phyloP scores from a whole-genome alignment of 1,140 invertebrate species.

The Helicoverpa armigera region DNA sequence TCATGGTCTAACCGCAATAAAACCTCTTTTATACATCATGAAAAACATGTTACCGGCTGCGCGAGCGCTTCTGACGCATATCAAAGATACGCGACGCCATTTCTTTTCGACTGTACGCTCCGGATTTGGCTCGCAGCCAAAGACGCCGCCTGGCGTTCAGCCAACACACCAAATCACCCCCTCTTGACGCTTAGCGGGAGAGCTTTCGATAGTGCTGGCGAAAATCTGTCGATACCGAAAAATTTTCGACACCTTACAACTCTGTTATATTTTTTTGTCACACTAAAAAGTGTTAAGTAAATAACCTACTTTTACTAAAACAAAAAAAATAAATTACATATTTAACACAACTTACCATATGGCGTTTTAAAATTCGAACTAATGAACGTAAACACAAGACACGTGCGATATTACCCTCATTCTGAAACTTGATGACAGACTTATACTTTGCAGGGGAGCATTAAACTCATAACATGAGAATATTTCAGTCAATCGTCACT shows the following conservation, averaged over 20 bases:
- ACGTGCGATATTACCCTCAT: constrained; percentile 36
- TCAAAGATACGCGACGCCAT: constrained; percentile 82
- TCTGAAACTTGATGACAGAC: constrained; percentile 18
- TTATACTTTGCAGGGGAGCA: constrained; percentile 32
- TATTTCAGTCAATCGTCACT: too few species aligned
- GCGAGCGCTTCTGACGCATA: constrained; percentile 81
- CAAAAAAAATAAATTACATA: too few species aligned
- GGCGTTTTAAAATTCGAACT: background rate
- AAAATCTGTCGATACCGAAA: constrained; percentile 30
- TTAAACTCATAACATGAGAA: background rate
- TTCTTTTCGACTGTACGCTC: constrained; percentile 78
- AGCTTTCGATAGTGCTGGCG: constrained; percentile 40
- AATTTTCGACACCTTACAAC: background rate
- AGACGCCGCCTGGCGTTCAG: constrained; percentile 74
- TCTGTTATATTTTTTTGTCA: too few species aligned
- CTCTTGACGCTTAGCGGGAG: constrained; percentile 52
- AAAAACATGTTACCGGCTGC: constrained; percentile 65
- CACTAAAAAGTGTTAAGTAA: too few species aligned
- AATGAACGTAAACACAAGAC: constrained; percentile 27
- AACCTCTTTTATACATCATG: constrained; percentile 59
- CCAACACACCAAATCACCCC: constrained; percentile 74
- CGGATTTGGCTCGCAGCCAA: constrained; percentile 75
- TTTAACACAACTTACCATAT: background rate
- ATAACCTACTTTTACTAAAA: too few species aligned
- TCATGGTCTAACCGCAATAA: constrained; percentile 56